These are phyloP conservation scores for Desoria tigrina DNA, from an alignment of 2,888 invertebrate genomes.

Conservation along the genomic window DNA sequence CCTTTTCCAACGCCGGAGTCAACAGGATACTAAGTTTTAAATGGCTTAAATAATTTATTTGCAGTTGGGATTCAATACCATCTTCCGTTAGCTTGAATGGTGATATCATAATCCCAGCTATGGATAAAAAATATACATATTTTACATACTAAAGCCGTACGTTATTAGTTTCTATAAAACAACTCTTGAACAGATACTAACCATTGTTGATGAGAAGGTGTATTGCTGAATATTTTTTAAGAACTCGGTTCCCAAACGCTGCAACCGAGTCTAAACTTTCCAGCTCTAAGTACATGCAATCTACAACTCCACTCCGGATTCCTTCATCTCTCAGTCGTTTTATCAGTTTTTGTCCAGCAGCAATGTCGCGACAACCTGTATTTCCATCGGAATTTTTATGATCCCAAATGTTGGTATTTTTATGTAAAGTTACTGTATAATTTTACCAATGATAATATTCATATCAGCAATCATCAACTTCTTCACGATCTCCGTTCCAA, in stretches of 20 bases:
- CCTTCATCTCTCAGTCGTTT: slow-evolving; percentile 60
- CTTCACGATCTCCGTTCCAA: slow-evolving; percentile 74
- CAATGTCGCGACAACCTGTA: slow-evolving; percentile 72
- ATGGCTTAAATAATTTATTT: slow-evolving; percentile 84
- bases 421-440: no score
- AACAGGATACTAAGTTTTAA: slow-evolving; percentile 79
- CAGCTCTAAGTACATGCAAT: slow-evolving; percentile 73
- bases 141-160: not conserved
- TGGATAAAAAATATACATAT: not conserved
- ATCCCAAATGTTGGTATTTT: no score
- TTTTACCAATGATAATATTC: slow-evolving; percentile 48
- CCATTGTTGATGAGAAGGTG: slow-evolving; percentile 80
- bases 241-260: slow-evolving; percentile 69
- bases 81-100: slow-evolving; percentile 76
- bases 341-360: slow-evolving; percentile 61
- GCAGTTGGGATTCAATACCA: slow-evolving; percentile 84
- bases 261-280: slow-evolving; percentile 74
- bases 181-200: no score
- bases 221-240: slow-evolving; percentile 66
- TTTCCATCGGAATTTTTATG: no score
- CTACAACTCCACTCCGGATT: slow-evolving; percentile 64
- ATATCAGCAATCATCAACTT: slow-evolving; percentile 66
- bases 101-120: slow-evolving; percentile 86
- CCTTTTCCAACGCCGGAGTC: slow-evolving; percentile 70
- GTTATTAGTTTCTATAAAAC: no score